Evolutionary conservation across 2,888 invertebrate species (phyloP).

Genomic region (Tigriopus californicus): DNA sequence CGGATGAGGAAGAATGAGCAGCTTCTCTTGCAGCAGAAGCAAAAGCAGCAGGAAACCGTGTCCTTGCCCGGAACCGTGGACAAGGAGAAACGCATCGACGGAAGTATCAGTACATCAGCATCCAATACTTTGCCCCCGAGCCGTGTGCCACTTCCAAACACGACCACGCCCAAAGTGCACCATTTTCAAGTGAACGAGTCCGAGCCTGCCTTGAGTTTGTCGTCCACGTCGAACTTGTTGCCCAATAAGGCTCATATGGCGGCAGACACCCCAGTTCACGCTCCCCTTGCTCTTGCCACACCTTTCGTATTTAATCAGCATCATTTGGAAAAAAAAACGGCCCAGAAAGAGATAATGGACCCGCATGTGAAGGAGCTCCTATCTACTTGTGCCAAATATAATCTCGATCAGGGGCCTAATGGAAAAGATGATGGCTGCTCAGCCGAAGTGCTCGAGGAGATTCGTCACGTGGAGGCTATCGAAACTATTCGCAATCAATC

Average conservation of each 20-base stretch:
- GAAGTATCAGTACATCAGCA: background rate
- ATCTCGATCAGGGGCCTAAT: conserved; percentile 19
- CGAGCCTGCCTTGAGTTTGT: too few species aligned
- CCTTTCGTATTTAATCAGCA: background rate
- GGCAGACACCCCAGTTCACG: too few species aligned
- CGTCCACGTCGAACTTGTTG: too few species aligned
- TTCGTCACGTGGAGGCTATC: conserved; percentile 8
- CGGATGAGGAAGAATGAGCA: background rate
- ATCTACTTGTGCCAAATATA: conserved; percentile 25
- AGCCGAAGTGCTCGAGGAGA: conserved; percentile 3
- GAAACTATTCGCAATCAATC: background rate
- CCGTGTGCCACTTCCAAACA: background rate
- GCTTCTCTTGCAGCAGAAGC: background rate
- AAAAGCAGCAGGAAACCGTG: background rate
- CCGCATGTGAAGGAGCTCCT: conserved; percentile 23
- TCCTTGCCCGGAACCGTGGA: too few species aligned
- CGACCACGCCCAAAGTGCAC: too few species aligned
- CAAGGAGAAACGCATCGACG: too few species aligned
- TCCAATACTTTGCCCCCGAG: background rate
- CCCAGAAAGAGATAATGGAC: conserved; percentile 18
- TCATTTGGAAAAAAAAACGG: background rate
- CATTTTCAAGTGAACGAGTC: too few species aligned
- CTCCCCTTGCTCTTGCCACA: too few species aligned
- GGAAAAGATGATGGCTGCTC: background rate
- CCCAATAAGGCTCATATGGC: too few species aligned